Base-by-base conservation (phyloP, 2,113 vertebrate species). In the Hiodon alosoides region DNA sequence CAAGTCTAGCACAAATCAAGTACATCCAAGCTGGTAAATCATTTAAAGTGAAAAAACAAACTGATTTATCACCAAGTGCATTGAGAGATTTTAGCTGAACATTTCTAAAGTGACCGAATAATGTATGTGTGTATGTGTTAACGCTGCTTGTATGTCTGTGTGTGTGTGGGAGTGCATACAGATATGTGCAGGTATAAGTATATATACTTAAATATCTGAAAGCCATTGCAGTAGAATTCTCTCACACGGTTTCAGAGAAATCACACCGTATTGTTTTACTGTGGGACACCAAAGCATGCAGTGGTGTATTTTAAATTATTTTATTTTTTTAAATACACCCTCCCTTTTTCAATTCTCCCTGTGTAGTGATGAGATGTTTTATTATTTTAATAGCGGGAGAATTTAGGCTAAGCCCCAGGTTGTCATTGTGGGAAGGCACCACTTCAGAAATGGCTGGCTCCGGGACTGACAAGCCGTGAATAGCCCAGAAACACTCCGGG, bases 321-420 rank as follows among this genome's bases (percentile, higher is more conserved):
- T 31, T 85, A 81, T 82, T 81, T 84, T 80, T 81, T 81, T 72
- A 59, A 73, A 52, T 48, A 31, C 50, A 59, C 73, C 81, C 46
- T 75, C 73, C 73, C 77, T 71, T 54, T 67, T 55, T 73, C 16
- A 81, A 84, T 87, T 85, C 84, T 88, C 86, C 78, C 77, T 87
- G 86, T 84, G 86, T 86, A 82, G 83, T 92, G 89, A 92, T 90
- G 88, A 90, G 87, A 90, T 90, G 88, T 90, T 91, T 91, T 86
- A 89, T 90, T 89, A 90, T 90, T 91, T 91, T 90, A 90, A 91
- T 90, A 91, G 89, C 87, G 86, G 88, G 87, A 87, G 83, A 90
- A 92, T 90, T 90, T 90, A 90, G 88, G 90, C 88, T 90, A 90
- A 89, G 89, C 90, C 86, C 88, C 78, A 82, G 86, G 89, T 91